These are phyloP conservation scores for Catostylus mosaicus DNA, from an alignment of 30 jellyfish, hydroid and myxozoan species.

Conservation along the genomic window DNA sequence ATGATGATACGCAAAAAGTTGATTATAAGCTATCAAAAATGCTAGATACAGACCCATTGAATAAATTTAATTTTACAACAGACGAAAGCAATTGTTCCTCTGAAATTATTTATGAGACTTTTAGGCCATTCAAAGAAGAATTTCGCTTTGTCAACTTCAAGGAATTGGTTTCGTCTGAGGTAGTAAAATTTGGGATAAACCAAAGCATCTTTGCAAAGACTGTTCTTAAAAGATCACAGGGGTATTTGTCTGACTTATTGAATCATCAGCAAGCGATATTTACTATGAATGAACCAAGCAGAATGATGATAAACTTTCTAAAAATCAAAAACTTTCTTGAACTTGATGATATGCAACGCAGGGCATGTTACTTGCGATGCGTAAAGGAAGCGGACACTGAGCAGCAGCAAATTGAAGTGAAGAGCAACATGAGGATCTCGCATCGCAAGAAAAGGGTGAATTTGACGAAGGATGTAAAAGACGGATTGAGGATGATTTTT, in stretches of 20 bases:
- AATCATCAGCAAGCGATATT: slow-evolving; percentile 51
- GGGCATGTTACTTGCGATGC: slow-evolving; percentile 34
- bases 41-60: slow-evolving; percentile 46
- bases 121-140: slow-evolving; percentile 38
- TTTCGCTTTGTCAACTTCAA: slow-evolving; percentile 28
- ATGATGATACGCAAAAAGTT: not conserved
- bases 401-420: not conserved
- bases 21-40: slow-evolving; percentile 17
- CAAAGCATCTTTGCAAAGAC: slow-evolving; percentile 87
- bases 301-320: slow-evolving; percentile 55
- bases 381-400: slow-evolving; percentile 19
- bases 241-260: slow-evolving; percentile 87
- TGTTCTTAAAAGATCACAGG: slow-evolving; percentile 85
- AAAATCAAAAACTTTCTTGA: slow-evolving; percentile 73
- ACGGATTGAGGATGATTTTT: slow-evolving; percentile 30
- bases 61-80: slow-evolving; percentile 45
- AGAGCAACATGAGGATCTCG: not conserved
- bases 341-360: slow-evolving; percentile 55
- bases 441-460: slow-evolving; percentile 59
- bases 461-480: slow-evolving; percentile 56
- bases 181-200: slow-evolving; percentile 67
- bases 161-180: slow-evolving; percentile 74
- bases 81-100: slow-evolving; percentile 9
- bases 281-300: slow-evolving; percentile 50
- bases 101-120: slow-evolving; percentile 29